These are phyloP conservation scores for Pycnomerus fuliginosus DNA, from an alignment of 2,888 invertebrate species.

Conservation along the genomic window DNA sequence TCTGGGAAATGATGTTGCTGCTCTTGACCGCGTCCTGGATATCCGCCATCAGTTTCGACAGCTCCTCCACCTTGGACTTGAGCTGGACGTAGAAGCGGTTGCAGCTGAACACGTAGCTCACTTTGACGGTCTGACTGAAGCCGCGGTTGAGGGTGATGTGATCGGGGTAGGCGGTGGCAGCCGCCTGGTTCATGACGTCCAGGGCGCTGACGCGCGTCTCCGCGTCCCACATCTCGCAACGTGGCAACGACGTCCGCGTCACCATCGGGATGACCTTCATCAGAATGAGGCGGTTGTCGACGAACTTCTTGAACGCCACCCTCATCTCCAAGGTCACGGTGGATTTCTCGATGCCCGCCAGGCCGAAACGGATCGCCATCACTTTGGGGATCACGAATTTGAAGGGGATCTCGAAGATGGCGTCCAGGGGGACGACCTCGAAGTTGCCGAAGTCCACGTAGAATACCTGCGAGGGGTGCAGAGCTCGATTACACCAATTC, in stretches of 20 bases:
- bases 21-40: conserved; percentile 60
- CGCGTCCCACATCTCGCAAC: conserved; percentile 67
- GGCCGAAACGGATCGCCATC: conserved; percentile 72
- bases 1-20: conserved; percentile 32
- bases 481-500: too few species aligned
- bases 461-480: conserved; percentile 60
- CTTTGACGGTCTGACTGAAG: conserved; percentile 56
- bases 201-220: conserved; percentile 59
- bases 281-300: conserved; percentile 62
- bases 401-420: conserved; percentile 74
- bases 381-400: conserved; percentile 71
- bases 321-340: conserved; percentile 61
- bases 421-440: conserved; percentile 68
- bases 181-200: conserved; percentile 56
- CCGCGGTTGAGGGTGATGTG: conserved; percentile 43
- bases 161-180: conserved; percentile 46
- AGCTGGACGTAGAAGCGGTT: conserved; percentile 74
- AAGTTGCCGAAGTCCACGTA: conserved; percentile 82
- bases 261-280: conserved; percentile 69
- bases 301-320: conserved; percentile 69
- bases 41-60: conserved; percentile 67
- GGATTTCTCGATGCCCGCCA: conserved; percentile 66
- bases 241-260: conserved; percentile 71
- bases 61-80: conserved; percentile 59
- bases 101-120: conserved; percentile 69